phyloP scores from a whole-genome alignment of 2,797 vertebrate genomes.

The Chromobotia macracanthus region DNA sequence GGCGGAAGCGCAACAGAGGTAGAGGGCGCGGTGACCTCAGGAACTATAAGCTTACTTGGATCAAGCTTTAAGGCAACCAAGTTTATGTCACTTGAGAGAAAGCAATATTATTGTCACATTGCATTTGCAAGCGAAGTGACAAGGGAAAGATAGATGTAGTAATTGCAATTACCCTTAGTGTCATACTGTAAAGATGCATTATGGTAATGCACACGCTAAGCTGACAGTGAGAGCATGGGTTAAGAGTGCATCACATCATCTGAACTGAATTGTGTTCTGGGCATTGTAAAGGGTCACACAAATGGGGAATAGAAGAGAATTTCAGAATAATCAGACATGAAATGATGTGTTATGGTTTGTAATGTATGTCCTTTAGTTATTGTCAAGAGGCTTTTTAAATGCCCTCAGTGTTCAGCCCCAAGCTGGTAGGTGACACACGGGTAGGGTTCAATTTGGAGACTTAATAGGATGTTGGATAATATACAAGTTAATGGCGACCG shows the following conservation, averaged over 20 bases:
- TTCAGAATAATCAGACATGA: constrained; percentile 34
- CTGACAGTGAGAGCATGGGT: constrained; percentile 45
- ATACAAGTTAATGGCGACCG: constrained; percentile 44
- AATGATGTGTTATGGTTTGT: constrained; percentile 42
- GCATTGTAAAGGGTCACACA: constrained; percentile 21
- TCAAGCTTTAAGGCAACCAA: constrained; percentile 15
- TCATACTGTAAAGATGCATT: constrained; percentile 57
- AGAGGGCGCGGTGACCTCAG: constrained; percentile 25
- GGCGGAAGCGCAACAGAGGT: neutral
- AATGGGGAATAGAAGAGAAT: constrained; percentile 34
- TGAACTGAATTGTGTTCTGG: constrained; percentile 38
- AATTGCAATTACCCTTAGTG: constrained; percentile 63
- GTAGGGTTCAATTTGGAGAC: constrained; percentile 65
- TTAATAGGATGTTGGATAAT: constrained; percentile 53
- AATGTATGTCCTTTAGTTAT: constrained; percentile 58
- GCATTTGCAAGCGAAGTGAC: constrained; percentile 60
- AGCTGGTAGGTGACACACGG: constrained; percentile 60
- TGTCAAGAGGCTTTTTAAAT: constrained; percentile 61
- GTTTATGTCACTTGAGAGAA: constrained; percentile 34
- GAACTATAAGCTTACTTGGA: constrained; percentile 15
- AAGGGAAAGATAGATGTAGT: constrained; percentile 56
- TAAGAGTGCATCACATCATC: constrained; percentile 56
- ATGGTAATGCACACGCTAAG: constrained; percentile 52
- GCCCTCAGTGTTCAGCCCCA: constrained; percentile 48
- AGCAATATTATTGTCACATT: constrained; percentile 54